A percentile compares a stretch with the other conserved stretches of the same genome.
Evolutionary conservation across 2,888 invertebrate genomes (phyloP).

Genomic region (Oithona nana): DNA sequence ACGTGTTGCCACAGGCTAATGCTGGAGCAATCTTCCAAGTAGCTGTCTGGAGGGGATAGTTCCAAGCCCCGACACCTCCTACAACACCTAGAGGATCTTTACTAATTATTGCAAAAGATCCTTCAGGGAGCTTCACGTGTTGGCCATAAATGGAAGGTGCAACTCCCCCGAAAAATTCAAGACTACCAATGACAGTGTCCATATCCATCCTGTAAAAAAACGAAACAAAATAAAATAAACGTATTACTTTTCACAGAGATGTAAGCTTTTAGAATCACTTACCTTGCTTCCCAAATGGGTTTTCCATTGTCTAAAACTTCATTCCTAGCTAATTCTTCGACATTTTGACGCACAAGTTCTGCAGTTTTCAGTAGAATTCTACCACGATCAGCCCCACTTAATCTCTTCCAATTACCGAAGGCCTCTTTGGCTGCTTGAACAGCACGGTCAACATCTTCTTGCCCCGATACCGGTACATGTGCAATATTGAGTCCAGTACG

Average conservation of each 20-base stretch:
- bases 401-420: slow-evolving; percentile 27
- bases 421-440: slow-evolving; percentile 28
- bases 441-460: slow-evolving; percentile 29
- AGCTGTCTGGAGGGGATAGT: slow-evolving; percentile 35
- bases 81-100: slow-evolving; percentile 35
- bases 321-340: slow-evolving; percentile 26
- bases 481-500: slow-evolving; percentile 22
- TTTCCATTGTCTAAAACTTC: slow-evolving; percentile 34
- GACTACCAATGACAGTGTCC: slow-evolving; percentile 32
- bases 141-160: slow-evolving; percentile 20
- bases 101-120: slow-evolving; percentile 33
- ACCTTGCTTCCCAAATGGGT: slow-evolving; percentile 37
- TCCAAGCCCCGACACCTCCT: slow-evolving; percentile 38
- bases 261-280: no score
- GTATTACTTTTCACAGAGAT: no score
- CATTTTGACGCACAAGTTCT: slow-evolving; percentile 27
- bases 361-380: slow-evolving; percentile 28
- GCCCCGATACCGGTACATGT: slow-evolving; percentile 22
- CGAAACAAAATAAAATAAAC: no score
- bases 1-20: slow-evolving; percentile 35
- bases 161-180: slow-evolving; percentile 12
- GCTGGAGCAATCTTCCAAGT: slow-evolving; percentile 27
- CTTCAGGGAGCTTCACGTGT: slow-evolving; percentile 29
- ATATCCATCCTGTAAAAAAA: slow-evolving; percentile 35
- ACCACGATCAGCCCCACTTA: slow-evolving; percentile 30